A percentile compares a stretch with the other conserved stretches of the same genome.
phyloP scores from a whole-genome alignment of 2,797 vertebrate genomes.

The Macropus fuliginosus region DNA sequence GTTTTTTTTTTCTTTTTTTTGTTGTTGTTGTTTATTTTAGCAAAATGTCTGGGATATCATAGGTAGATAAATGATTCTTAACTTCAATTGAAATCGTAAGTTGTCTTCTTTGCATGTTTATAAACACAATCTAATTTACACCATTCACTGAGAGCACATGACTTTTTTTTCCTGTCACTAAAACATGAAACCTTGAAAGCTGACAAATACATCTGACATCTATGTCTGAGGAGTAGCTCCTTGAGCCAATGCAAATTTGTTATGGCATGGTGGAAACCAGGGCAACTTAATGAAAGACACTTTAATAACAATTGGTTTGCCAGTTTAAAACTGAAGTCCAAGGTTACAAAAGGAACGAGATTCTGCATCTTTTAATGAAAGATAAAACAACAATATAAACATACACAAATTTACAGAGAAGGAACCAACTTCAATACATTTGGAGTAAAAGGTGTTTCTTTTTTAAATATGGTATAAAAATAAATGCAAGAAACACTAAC shows the following conservation, averaged over 20 bases:
- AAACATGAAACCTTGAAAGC: background rate
- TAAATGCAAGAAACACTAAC: conserved; percentile 96
- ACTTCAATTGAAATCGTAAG: background rate
- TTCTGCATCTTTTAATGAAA: conserved; percentile 90
- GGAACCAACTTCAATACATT: conserved; percentile 94
- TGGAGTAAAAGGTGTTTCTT: conserved; percentile 94
- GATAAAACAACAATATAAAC: conserved; percentile 90
- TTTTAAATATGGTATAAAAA: conserved; percentile 99
- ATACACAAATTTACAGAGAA: conserved; percentile 93
- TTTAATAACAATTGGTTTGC: conserved; percentile 54
- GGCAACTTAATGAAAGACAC: background rate
- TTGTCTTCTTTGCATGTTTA: background rate
- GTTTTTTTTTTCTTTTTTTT: too few species aligned
- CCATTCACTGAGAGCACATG: background rate
- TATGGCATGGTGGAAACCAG: background rate
- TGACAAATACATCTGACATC: background rate
- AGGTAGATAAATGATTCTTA: background rate
- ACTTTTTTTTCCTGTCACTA: background rate
- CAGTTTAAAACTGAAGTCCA: conserved; percentile 76
- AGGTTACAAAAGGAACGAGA: conserved; percentile 84
- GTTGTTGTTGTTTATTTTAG: background rate
- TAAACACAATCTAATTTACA: background rate
- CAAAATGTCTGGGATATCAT: background rate
- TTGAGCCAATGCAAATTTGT: background rate
- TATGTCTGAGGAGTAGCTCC: background rate